Conservation (phyloP, 2,888 invertebrate genomes). For the Lysandra coridon region DNA sequence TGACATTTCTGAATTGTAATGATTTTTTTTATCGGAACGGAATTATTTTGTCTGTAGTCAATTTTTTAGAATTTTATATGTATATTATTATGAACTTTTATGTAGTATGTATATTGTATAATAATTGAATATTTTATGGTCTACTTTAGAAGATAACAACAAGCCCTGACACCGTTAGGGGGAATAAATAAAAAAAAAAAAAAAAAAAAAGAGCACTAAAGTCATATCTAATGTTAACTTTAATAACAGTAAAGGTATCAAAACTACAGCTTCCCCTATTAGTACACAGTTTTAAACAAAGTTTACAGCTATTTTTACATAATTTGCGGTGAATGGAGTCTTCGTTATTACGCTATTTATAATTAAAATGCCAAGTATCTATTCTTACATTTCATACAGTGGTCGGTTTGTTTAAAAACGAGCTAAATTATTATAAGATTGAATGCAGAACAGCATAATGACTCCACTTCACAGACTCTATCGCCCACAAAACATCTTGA, state of each 20-base stretch:
- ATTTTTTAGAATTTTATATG: no score
- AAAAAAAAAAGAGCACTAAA: background rate
- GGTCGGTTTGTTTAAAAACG: constrained; percentile 56
- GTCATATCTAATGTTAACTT: background rate
- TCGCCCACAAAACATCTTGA: constrained; percentile 71
- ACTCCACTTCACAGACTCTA: constrained; percentile 61
- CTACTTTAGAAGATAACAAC: no score
- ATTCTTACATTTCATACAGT: constrained; percentile 44
- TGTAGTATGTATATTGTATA: no score
- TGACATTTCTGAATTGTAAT: no score
- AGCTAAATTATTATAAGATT: constrained; percentile 66
- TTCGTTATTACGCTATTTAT: constrained; percentile 40
- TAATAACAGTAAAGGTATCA: background rate
- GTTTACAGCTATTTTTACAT: constrained; percentile 27
- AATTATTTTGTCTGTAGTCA: no score
- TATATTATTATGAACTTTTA: no score
- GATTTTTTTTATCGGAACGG: no score
- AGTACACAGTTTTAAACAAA: background rate
- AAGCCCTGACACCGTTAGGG: no score
- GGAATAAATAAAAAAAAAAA: no score
- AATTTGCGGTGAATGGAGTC: constrained; percentile 34
- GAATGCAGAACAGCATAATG: constrained; percentile 68
- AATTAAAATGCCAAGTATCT: constrained; percentile 44
- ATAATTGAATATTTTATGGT: no score
- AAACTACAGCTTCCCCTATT: background rate